Conservation (phyloP, 2,797 vertebrate species). For the Odontamblyopus lacepedii region DNA sequence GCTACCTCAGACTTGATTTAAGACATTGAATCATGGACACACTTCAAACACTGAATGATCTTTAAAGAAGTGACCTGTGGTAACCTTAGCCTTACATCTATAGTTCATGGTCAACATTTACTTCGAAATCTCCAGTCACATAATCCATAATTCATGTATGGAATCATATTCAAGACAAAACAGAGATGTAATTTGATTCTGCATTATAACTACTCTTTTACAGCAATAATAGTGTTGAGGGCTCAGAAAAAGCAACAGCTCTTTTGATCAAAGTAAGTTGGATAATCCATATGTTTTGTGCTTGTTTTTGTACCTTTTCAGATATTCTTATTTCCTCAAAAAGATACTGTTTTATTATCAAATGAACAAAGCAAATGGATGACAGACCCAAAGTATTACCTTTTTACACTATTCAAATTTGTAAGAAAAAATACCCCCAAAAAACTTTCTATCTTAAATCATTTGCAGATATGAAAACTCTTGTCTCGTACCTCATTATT, state of each 20-base stretch:
- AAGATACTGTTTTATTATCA: neutral
- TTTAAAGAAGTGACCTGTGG: neutral
- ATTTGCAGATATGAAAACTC: neutral
- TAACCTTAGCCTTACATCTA: constrained; percentile 4
- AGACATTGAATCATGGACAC: constrained; percentile 37
- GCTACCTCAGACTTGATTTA: constrained; percentile 61
- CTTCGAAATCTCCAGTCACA: neutral
- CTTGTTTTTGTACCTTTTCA: neutral
- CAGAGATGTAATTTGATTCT: neutral
- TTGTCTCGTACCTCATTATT: constrained; percentile 33
- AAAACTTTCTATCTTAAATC: neutral
- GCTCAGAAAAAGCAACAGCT: neutral
- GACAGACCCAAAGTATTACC: neutral
- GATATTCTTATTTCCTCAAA: neutral
- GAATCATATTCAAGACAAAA: neutral
- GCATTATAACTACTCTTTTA: neutral
- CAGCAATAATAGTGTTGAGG: neutral
- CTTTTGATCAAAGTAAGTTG: neutral
- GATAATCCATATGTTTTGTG: neutral
- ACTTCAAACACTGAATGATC: constrained; percentile 32
- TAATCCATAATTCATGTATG: neutral
- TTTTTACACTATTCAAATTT: neutral
- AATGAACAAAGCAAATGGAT: neutral
- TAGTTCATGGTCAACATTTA: neutral
- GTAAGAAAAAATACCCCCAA: neutral